Percentiles rank a stretch among this genome's conserved stretches.
These are phyloP conservation scores for Drosophila anomalata DNA, from an alignment of 2,888 invertebrate genomes.

Conservation along the genomic window DNA sequence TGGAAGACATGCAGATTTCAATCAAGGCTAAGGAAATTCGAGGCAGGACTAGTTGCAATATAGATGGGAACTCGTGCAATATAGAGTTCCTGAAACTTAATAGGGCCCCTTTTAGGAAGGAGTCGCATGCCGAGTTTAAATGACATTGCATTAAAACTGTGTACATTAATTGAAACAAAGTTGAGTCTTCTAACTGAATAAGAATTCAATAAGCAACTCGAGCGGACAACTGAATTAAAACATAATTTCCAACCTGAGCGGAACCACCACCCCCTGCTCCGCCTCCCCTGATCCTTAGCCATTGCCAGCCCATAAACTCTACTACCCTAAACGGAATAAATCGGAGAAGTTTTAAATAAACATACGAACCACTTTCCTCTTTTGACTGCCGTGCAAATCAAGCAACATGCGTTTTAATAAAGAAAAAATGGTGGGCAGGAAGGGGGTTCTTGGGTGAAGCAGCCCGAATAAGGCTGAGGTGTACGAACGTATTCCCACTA, in stretches of 20 bases:
- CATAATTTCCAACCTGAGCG: constrained; percentile 48
- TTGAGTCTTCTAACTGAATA: background rate
- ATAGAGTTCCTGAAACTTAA: too few relatives aligned
- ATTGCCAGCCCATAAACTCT: constrained; percentile 17
- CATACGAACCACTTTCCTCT: constrained; percentile 47
- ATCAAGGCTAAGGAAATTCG: background rate
- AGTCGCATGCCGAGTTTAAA: too few relatives aligned
- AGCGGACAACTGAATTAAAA: constrained; percentile 66
- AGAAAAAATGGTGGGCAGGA: constrained; percentile 23
- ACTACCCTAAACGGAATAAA: constrained; percentile 34
- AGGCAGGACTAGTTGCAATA: background rate
- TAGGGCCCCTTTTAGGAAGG: too few relatives aligned
- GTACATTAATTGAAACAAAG: background rate
- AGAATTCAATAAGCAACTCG: constrained; percentile 39
- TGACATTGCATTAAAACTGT: too few relatives aligned
- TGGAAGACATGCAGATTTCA: background rate
- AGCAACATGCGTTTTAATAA: constrained; percentile 63
- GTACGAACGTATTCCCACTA: too few relatives aligned
- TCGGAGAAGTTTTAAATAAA: constrained; percentile 66
- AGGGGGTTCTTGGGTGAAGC: background rate
- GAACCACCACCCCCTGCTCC: constrained; percentile 8
- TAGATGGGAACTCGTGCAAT: too few relatives aligned
- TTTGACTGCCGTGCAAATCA: constrained; percentile 52
- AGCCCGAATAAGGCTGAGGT: background rate
- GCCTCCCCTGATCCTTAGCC: constrained; percentile 12